Conservation (phyloP, 2,797 vertebrate species). For the Pangasius mekongensis region DNA sequence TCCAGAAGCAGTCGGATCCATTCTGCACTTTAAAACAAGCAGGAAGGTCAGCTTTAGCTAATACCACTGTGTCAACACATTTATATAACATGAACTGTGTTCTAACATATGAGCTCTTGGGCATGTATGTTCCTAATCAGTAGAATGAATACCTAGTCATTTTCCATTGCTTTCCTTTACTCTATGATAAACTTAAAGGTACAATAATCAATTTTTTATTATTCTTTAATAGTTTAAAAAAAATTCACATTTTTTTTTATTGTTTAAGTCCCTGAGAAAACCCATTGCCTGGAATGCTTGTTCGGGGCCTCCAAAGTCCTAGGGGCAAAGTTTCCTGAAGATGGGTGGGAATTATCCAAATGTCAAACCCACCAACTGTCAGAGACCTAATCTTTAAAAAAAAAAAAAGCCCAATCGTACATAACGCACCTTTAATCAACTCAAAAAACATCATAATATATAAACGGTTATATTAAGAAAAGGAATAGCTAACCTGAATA, state of each 20-base stretch:
- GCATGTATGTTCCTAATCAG: not conserved
- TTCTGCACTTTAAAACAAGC: conserved; percentile 55
- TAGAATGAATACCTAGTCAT: not conserved
- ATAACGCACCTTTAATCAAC: not conserved
- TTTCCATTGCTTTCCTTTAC: not conserved
- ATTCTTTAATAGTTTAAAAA: not conserved
- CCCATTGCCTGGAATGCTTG: not conserved
- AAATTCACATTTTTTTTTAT: not conserved
- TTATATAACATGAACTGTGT: not conserved
- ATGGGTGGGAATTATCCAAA: not conserved
- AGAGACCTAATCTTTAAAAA: not conserved
- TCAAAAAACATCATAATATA: no score
- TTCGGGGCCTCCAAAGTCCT: not conserved
- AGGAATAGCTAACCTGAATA: not conserved
- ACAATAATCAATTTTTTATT: not conserved
- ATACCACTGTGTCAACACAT: not conserved
- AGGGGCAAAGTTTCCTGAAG: not conserved
- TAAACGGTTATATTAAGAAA: not conserved
- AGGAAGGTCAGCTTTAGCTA: not conserved
- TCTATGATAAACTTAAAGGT: not conserved
- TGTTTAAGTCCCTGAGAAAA: not conserved
- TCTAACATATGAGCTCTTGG: not conserved
- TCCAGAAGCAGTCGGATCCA: conserved; percentile 87
- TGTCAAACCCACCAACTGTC: not conserved
- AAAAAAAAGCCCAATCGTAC: not conserved